Conservation (phyloP, 2,888 invertebrate species). For the Julus scandinavius region DNA sequence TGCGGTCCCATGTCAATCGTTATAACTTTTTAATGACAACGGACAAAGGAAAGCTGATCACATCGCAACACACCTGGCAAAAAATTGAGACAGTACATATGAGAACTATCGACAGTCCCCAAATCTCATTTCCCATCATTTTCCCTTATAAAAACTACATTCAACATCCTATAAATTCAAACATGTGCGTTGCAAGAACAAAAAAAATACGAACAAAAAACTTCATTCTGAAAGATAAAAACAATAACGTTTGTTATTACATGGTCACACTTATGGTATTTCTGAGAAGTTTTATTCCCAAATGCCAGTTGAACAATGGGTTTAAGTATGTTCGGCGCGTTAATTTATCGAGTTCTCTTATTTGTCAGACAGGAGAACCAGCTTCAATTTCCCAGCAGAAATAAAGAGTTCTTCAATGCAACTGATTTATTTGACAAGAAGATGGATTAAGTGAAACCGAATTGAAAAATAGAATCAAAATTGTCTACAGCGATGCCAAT, state of each 20-base stretch:
- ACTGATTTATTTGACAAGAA: conserved; percentile 42
- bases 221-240: background rate
- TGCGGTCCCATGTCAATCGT: background rate
- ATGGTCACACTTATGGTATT: background rate
- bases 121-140: background rate
- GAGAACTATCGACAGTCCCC: background rate
- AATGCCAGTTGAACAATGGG: background rate
- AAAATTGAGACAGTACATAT: background rate
- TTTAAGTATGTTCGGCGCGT: background rate
- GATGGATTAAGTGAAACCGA: conserved; percentile 26
- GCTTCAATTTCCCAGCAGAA: conserved; percentile 20
- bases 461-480: conserved; percentile 12
- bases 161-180: background rate
- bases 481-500: background rate
- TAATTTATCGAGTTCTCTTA: background rate
- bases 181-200: background rate
- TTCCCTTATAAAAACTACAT: background rate
- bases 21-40: background rate
- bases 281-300: background rate
- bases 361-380: background rate
- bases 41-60: background rate
- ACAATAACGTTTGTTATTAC: conserved; percentile 25
- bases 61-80: background rate
- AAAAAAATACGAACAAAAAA: conserved; percentile 8
- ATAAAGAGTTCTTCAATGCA: background rate